Conservation (phyloP, 1,140 invertebrate species). For the Trachymyrmex septentrionalis region DNA sequence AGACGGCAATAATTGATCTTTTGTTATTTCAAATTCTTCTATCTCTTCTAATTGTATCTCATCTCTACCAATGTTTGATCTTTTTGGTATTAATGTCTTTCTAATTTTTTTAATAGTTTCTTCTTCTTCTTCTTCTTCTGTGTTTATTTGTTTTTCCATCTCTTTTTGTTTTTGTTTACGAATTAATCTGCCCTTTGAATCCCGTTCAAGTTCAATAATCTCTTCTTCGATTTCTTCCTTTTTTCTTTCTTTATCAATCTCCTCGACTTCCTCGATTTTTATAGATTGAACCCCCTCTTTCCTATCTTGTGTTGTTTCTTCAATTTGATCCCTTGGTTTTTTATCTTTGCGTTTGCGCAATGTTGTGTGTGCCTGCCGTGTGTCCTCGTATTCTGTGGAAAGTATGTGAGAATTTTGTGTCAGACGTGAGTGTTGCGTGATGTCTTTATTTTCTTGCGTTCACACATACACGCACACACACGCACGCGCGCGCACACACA, state of each 20-base stretch:
- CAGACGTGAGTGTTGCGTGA: conserved; percentile 66
- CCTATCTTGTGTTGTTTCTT: conserved; percentile 79
- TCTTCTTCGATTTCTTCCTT: conserved; percentile 80
- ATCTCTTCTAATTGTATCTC: conserved; percentile 83
- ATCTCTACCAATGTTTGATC: conserved; percentile 75
- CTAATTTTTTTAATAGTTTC: conserved; percentile 70
- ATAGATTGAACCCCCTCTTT: conserved; percentile 81
- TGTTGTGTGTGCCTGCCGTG: conserved; percentile 86
- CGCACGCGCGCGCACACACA: background rate
- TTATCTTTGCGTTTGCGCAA: conserved; percentile 84
- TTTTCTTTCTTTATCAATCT: conserved; percentile 73
- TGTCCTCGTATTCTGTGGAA: conserved; percentile 87
- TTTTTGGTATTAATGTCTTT: conserved; percentile 79
- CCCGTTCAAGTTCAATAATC: conserved; percentile 82
- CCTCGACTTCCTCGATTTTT: conserved; percentile 76
- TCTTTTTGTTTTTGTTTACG: conserved; percentile 79
- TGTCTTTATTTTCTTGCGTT: conserved; percentile 3
- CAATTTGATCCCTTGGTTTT: conserved; percentile 81
- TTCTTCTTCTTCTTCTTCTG: conserved; percentile 75
- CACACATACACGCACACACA: background rate
- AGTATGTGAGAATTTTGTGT: conserved; percentile 86
- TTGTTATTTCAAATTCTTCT: conserved; percentile 83
- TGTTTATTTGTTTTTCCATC: conserved; percentile 75
- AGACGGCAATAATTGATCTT: conserved; percentile 76
- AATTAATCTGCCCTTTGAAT: conserved; percentile 79